Evolutionary conservation across 2,797 vertebrate genomes (phyloP), one percentile per base, ranked within the genome.

Genomic region (Notolabrus celidotus): DNA sequence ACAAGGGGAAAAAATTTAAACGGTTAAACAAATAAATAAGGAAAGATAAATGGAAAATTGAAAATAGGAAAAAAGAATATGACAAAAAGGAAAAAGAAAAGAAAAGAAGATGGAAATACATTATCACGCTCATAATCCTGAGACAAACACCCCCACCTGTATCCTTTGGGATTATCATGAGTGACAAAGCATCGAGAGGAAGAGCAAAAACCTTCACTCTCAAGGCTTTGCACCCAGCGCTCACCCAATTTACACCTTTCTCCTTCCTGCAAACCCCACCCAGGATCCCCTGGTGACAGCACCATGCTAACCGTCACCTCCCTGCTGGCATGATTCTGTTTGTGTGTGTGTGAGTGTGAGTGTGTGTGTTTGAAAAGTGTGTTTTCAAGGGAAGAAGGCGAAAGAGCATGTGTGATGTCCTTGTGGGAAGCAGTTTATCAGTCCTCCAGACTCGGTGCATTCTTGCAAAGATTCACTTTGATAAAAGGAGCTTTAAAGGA

Each of bases 171-270:
- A 69, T 61, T 75, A 33, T 67, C 50, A 71, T 74, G 80, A 85
- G 77, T 65, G 81, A 79, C 71, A 87, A 82, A 82, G 82, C 86
- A 80, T 85, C 81, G 64, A 82, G 80, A 87, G 79, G 84, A 85
- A 83, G 81, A 86, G 83, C 27, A 82, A 81, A 65, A 86, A 84
- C 75, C 74, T 86, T 87, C 87, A 77, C 90, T 86, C 72, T 58
- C 67, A 58, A 65, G 76, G 77, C 82, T 92, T 89, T 91, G 84
- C 89, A 91, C 91, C 91, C 89, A 91, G 89, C 79, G 14, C 74
- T 93, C 92, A 91, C 89, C 92, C 92, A 94, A 94, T 94, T 94
- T 94, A 91, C 93, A 94, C 93, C 92, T 94, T 87, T 83, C 71
- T 58, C 75, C 79, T 87, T 84, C 82, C 84, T 89, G 87, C 88